phyloP scores from a whole-genome alignment of 2,797 vertebrate genomes.

The Anas capensis region DNA sequence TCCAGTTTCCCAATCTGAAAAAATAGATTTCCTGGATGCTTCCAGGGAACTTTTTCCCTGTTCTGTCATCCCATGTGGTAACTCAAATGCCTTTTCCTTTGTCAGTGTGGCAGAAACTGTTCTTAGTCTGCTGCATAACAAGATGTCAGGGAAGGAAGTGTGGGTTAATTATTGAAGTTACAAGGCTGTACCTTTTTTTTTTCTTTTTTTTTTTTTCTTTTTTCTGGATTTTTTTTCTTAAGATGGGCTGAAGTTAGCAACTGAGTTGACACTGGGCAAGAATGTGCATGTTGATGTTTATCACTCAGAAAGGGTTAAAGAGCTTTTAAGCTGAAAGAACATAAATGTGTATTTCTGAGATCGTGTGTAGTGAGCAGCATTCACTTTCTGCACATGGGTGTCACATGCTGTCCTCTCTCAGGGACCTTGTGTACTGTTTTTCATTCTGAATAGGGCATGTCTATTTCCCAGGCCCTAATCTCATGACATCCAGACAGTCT shows the following conservation, averaged over 20 bases:
- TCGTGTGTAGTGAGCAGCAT: not conserved
- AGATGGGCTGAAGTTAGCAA: not conserved
- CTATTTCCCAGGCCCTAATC: not conserved
- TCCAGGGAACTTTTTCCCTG: not conserved
- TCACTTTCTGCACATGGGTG: not conserved
- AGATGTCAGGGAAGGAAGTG: not conserved
- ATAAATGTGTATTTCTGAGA: not conserved
- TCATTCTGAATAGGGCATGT: not conserved
- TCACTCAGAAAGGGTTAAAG: not conserved
- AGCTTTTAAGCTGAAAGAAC: not conserved
- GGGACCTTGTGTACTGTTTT: not conserved
- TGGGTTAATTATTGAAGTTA: not conserved
- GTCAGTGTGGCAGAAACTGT: not conserved
- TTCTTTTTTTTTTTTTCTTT: not conserved
- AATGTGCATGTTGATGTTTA: not conserved
- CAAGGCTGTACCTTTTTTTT: not conserved
- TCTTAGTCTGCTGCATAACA: not conserved
- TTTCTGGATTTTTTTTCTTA: not conserved
- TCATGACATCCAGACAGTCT: not conserved
- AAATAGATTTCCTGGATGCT: not conserved
- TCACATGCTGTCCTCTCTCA: not conserved
- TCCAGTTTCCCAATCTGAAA: not conserved
- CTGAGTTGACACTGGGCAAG: not conserved
- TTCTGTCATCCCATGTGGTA: accelerated
- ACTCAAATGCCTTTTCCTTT: not conserved